A percentile compares a stretch with the other conserved stretches of the same genome.
Conservation (phyloP, 2,113 vertebrate species). For the Calidris pugnax region DNA sequence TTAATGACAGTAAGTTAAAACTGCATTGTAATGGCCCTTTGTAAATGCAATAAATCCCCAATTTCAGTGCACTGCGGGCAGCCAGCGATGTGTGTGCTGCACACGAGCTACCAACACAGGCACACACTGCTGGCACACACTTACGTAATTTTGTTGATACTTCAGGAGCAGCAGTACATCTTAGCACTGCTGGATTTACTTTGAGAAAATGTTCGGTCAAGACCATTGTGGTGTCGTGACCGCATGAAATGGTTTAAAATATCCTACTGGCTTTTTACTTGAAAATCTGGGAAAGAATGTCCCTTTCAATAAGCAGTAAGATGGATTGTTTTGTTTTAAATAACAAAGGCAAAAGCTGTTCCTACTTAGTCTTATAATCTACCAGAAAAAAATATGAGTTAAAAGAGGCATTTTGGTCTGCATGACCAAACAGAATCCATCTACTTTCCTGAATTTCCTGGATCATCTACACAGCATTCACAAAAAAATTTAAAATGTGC, state of each 20-base stretch:
- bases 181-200: not conserved
- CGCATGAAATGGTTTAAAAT: not conserved
- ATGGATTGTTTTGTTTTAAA: not conserved
- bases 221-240: not conserved
- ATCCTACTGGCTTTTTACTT: not conserved
- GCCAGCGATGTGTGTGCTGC: constrained; percentile 3
- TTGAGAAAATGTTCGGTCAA: not conserved
- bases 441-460: not conserved
- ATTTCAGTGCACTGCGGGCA: constrained; percentile 13
- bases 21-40: constrained; percentile 49
- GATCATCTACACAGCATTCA: not conserved
- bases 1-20: constrained; percentile 65
- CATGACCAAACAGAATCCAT: not conserved
- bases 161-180: constrained; percentile 10
- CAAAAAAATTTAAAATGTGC: not conserved
- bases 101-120: constrained; percentile 24
- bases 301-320: not conserved
- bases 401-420: not conserved
- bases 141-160: constrained; percentile 51
- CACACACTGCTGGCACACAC: constrained; percentile 8
- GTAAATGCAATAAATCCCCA: constrained; percentile 46
- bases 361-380: not conserved
- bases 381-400: not conserved
- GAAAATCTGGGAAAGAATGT: not conserved
- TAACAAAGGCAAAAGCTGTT: not conserved